These are phyloP conservation scores for Dolichomitus sp. DNA, from an alignment of 2,888 invertebrate genomes.

Conservation along the genomic window DNA sequence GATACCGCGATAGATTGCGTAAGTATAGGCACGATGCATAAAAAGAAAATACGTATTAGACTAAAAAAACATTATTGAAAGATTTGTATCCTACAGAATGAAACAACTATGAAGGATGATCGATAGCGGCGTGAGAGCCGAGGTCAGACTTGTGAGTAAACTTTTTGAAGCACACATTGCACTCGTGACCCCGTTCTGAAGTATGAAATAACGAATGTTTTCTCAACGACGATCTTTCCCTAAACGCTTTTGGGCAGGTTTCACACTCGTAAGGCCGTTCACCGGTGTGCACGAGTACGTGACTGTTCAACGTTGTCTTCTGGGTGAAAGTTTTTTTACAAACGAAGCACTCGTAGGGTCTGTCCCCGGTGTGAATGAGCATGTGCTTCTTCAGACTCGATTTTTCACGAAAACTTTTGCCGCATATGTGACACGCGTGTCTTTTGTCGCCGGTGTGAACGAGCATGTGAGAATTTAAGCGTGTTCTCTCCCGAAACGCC, in stretches of 20 bases:
- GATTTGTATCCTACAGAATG: slow-evolving; percentile 15
- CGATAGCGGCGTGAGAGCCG: slow-evolving; percentile 79
- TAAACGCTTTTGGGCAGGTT: slow-evolving; percentile 80
- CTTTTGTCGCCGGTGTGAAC: slow-evolving; percentile 82
- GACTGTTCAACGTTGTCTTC: slow-evolving; percentile 81
- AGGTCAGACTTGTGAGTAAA: slow-evolving; percentile 81
- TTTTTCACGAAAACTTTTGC: slow-evolving; percentile 81
- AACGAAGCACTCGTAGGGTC: slow-evolving; percentile 81
- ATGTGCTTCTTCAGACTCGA: slow-evolving; percentile 81
- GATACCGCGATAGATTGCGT: slow-evolving; percentile 16
- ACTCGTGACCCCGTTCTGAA: slow-evolving; percentile 78
- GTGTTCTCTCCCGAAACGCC: slow-evolving; percentile 82
- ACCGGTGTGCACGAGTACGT: slow-evolving; percentile 79
- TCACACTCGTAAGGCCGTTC: slow-evolving; percentile 81
- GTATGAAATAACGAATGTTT: slow-evolving; percentile 81
- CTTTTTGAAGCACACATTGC: slow-evolving; percentile 82
- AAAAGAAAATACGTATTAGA: slow-evolving; percentile 20
- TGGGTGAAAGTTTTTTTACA: slow-evolving; percentile 82
- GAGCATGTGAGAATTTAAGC: slow-evolving; percentile 82
- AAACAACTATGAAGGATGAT: slow-evolving; percentile 79
- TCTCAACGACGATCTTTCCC: slow-evolving; percentile 78
- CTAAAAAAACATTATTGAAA: slow-evolving; percentile 19
- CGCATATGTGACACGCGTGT: slow-evolving; percentile 81
- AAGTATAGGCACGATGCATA: slow-evolving; percentile 45
- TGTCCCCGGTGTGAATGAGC: slow-evolving; percentile 81